These are phyloP conservation scores for Clitarchus hookeri DNA, from an alignment of 2,888 invertebrate species.

Conservation along the genomic window DNA sequence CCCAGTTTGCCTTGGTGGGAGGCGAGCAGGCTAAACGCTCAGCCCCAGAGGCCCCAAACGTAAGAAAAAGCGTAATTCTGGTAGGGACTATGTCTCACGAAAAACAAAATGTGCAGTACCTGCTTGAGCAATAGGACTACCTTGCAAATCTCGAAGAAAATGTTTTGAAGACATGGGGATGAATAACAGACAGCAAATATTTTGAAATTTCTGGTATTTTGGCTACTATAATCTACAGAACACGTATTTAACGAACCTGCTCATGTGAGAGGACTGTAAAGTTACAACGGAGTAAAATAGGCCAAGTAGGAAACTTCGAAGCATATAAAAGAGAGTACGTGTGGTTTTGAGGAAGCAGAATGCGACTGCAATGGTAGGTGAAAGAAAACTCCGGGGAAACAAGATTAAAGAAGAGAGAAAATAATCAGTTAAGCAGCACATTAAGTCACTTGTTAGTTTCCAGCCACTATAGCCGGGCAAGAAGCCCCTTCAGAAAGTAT, in stretches of 20 bases:
- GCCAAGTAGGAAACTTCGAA: neutral
- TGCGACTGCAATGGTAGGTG: neutral
- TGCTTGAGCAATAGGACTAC: slow-evolving; percentile 5
- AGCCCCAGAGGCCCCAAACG: too few species aligned
- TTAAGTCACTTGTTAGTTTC: neutral
- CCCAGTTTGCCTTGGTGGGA: too few species aligned
- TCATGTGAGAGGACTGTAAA: too few species aligned
- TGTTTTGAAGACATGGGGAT: neutral
- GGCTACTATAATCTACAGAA: slow-evolving; percentile 20
- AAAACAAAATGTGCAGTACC: too few species aligned
- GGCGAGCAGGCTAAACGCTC: too few species aligned
- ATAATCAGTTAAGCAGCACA: neutral
- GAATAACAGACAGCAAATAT: neutral
- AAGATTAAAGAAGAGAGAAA: neutral
- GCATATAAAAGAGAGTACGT: neutral
- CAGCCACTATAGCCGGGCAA: slow-evolving; percentile 16
- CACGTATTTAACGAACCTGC: too few species aligned
- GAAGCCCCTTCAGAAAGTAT: neutral
- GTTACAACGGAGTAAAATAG: neutral
- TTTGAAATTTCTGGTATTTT: neutral
- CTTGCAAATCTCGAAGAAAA: neutral
- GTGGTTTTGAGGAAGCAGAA: neutral
- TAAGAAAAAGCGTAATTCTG: too few species aligned
- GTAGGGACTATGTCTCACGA: too few species aligned
- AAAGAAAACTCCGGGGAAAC: too few species aligned